A percentile compares a stretch with the other conserved stretches of the same genome.
phyloP scores from a whole-genome alignment of 2,113 vertebrate species.

The Nibea albiflora region DNA sequence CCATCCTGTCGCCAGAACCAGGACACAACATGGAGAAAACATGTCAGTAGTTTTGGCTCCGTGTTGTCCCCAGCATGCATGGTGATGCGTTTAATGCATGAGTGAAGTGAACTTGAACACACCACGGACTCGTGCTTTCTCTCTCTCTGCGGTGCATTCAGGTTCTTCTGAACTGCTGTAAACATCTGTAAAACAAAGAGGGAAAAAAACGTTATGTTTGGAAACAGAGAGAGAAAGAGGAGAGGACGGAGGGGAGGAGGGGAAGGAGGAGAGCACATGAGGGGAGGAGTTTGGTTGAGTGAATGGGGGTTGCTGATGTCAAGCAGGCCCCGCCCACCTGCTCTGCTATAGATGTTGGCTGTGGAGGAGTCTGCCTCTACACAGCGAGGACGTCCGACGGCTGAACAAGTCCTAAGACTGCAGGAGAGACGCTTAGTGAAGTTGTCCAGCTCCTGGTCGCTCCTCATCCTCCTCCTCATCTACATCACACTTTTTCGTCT shows the following conservation, averaged over 20 bases:
- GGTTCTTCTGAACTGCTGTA: too few species aligned
- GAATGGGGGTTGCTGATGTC: constrained; percentile 19
- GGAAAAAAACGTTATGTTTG: constrained; percentile 38
- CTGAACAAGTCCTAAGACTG: constrained; percentile 66
- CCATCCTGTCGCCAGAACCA: constrained; percentile 25
- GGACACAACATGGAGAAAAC: constrained; percentile 44
- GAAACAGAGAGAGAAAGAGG: constrained; percentile 23
- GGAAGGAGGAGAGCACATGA: background rate
- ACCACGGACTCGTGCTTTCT: too few species aligned
- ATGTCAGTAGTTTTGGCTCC: constrained; percentile 47
- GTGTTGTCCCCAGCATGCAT: constrained; percentile 27
- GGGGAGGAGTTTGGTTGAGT: background rate
- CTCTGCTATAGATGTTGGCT: constrained; percentile 57
- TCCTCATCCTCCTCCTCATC: constrained; percentile 16
- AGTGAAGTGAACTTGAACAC: too few species aligned
- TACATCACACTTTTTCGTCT: background rate
- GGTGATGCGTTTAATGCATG: background rate
- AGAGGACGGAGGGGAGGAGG: background rate
- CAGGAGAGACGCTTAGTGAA: constrained; percentile 49
- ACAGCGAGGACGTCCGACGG: constrained; percentile 55
- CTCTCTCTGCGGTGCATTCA: too few species aligned
- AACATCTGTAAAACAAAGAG: background rate
- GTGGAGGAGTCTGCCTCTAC: constrained; percentile 28
- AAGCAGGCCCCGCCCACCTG: constrained; percentile 54
- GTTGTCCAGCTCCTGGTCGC: constrained; percentile 59